Conservation (phyloP, 1,140 invertebrate genomes). For the Parapsyche elsis region DNA sequence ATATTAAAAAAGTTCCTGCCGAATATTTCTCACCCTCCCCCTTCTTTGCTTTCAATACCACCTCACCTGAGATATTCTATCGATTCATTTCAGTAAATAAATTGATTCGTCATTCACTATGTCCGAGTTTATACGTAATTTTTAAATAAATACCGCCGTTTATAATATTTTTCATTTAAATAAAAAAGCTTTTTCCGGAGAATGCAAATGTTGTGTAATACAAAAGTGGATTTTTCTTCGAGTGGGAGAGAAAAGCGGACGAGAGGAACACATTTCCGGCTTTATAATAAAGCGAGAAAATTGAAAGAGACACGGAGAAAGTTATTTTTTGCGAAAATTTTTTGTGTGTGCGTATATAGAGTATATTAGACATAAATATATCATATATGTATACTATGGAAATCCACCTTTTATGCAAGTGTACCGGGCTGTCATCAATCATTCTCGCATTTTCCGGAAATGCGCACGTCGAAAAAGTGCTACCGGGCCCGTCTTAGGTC, state of each 20-base stretch:
- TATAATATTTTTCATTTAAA: background rate
- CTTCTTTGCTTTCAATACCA: background rate
- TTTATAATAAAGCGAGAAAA: background rate
- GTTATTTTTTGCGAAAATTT: background rate
- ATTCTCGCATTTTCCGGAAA: background rate
- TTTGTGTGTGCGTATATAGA: background rate
- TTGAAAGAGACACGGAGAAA: conserved; percentile 16
- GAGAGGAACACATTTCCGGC: background rate
- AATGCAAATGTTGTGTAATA: background rate
- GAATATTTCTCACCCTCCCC: background rate
- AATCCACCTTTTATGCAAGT: conserved; percentile 1
- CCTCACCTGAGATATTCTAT: background rate
- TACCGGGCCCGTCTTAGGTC: no score
- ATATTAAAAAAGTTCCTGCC: conserved; percentile 26
- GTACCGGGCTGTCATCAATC: conserved; percentile 2
- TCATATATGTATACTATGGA: background rate
- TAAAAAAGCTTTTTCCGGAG: background rate
- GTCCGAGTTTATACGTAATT: no score
- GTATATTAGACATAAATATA: background rate
- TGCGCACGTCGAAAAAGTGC: no score
- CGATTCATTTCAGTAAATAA: conserved; percentile 18
- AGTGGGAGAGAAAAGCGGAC: background rate
- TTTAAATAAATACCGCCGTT: background rate
- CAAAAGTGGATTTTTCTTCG: background rate
- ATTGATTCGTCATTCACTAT: conserved; percentile 14